Conservation (phyloP, 2,888 invertebrate genomes). For the Eupsilia transversa region DNA sequence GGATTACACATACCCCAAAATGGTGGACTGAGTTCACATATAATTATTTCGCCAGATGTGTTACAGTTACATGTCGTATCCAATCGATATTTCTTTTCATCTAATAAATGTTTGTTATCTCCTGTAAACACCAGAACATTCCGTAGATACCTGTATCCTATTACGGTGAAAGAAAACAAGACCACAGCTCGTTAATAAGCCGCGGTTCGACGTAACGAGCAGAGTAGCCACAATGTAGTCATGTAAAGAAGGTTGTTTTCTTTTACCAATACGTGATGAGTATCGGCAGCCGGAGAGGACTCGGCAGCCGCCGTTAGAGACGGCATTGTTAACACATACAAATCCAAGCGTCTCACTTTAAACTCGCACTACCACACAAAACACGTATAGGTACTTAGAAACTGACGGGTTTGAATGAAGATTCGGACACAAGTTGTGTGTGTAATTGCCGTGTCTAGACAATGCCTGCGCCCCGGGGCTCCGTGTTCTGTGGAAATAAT, state of each 20-base stretch:
- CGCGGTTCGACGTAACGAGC: slow-evolving; percentile 23
- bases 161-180: slow-evolving; percentile 49
- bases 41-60: neutral
- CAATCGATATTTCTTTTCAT: neutral
- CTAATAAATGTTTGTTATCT: slow-evolving; percentile 13
- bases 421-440: too few species aligned
- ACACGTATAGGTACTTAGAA: too few species aligned
- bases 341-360: too few species aligned
- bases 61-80: neutral
- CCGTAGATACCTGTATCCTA: slow-evolving; percentile 32
- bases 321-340: too few species aligned
- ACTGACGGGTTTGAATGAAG: too few species aligned
- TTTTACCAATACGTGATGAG: neutral
- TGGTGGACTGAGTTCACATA: neutral
- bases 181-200: slow-evolving; percentile 50
- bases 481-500: too few species aligned
- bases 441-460: too few species aligned
- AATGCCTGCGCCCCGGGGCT: too few species aligned
- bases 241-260: slow-evolving; percentile 6
- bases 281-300: too few species aligned
- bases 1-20: neutral
- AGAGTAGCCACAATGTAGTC: neutral
- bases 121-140: slow-evolving; percentile 10
- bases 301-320: too few species aligned
- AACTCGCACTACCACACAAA: too few species aligned